Conservation (phyloP, 2,888 invertebrate species). For the Chalcis sispes region DNA sequence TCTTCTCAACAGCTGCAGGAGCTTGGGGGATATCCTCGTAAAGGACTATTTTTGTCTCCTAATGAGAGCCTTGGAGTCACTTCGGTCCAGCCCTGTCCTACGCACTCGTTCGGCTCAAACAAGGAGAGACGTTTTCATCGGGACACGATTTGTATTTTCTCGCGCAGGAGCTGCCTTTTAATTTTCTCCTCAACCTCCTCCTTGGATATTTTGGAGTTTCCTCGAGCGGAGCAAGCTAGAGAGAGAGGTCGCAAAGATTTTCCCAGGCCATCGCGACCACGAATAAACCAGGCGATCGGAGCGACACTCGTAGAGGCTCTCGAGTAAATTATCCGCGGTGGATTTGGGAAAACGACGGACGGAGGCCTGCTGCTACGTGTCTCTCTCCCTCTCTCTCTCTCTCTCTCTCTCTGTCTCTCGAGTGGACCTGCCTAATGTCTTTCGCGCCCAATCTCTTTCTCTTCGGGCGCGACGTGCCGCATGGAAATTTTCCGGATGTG, state of each 20-base stretch:
- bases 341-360: background rate
- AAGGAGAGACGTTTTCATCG: no score
- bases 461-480: background rate
- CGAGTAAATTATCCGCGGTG: constrained; percentile 9
- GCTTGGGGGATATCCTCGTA: constrained; percentile 12
- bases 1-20: constrained; percentile 46
- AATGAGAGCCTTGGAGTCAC: constrained; percentile 45
- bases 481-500: constrained; percentile 29
- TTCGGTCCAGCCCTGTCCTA: background rate
- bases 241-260: constrained; percentile 19
- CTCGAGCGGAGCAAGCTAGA: no score
- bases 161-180: constrained; percentile 47
- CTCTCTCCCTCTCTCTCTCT: background rate
- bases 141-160: constrained; percentile 25
- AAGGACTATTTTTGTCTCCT: constrained; percentile 51
- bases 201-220: no score
- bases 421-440: constrained; percentile 52
- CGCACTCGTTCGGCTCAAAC: no score
- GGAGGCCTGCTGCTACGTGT: constrained; percentile 47
- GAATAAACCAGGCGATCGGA: no score
- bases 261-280: no score
- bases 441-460: constrained; percentile 42
- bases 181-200: constrained; percentile 20
- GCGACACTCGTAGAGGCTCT: background rate
- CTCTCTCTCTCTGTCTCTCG: background rate